Base-by-base conservation (phyloP, 2,888 invertebrate genomes). In the Lasioglossum morio region DNA sequence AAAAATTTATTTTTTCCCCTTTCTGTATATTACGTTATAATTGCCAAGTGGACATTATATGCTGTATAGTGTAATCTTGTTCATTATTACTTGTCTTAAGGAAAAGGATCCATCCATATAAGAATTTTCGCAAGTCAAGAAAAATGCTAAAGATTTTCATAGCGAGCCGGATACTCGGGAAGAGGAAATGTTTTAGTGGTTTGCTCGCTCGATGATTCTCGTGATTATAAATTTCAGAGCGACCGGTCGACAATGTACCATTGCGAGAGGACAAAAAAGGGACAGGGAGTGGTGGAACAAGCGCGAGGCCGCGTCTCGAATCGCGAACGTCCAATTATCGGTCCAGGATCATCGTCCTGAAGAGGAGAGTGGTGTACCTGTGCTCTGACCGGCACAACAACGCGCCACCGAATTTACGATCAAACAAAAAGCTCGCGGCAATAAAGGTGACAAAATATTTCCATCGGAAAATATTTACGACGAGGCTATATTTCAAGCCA, bases 401-500 rank as follows among this genome's bases (percentile, higher is more conserved):
- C 81, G 76, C 84, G 93, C 94, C 94, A 93, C 92, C 91, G 94
- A 93, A 94, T 94, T 94, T 94, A 94, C 89, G 94, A 93, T 93
- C 92, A 79, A 92, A 92, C 92, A 93, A 93, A 92, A 92, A 92
- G 91, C 89, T 86, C 86, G 89, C 86, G 82, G 93, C 88, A 93
- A 93, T 94, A 94, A 94, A 94, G 91, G 93, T 94, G 94, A 94
- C 94, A 94, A 94, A 94, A 94, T 94, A 94, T 94, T 94, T 92
- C 93, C 93, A 93, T 90, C 87, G 90, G 86, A 87, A 85, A 88
- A 92, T 94, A 94, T 94, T 94, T 94, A 94, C 90, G 92, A 91
- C 85, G 77, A 77, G 34, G 90, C 86, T 89, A 88, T 92, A 92
- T 91, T 91, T 92, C 91, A 90, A 79, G 63, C 12, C 19, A 60